phyloP scores from a whole-genome alignment of 2,797 vertebrate species.

The Crenuchus spilurus region DNA sequence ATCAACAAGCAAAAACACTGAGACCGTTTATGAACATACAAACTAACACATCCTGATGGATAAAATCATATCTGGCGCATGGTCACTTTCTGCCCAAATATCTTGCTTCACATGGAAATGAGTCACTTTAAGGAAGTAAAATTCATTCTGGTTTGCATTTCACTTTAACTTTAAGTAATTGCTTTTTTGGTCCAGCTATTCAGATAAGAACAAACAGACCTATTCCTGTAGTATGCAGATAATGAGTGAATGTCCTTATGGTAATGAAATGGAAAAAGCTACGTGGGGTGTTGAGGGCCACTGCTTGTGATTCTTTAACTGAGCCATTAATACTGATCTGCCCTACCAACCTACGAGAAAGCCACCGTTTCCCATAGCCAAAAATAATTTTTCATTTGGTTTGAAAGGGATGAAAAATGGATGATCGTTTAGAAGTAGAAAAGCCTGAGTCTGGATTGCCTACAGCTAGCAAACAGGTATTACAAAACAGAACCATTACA shows the following conservation, averaged over 20 bases:
- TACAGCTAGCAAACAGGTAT: constrained; percentile 53
- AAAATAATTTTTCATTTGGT: constrained; percentile 48
- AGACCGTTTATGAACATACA: no score
- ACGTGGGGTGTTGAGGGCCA: constrained; percentile 17
- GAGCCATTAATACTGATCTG: constrained; percentile 38
- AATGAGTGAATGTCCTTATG: constrained; percentile 53
- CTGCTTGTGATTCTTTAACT: constrained; percentile 41
- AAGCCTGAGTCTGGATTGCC: constrained; percentile 42
- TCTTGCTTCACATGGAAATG: no score
- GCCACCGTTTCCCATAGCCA: constrained; percentile 6
- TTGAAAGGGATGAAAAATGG: constrained; percentile 45
- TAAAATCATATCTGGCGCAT: no score
- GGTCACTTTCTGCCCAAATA: no score
- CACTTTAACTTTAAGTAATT: constrained; percentile 49
- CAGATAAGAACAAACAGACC: constrained; percentile 18
- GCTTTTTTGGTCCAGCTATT: constrained; percentile 39
- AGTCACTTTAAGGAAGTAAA: no score
- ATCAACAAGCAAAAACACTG: no score
- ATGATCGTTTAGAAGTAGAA: constrained; percentile 40
- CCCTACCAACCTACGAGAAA: constrained; percentile 21
- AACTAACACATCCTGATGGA: no score
- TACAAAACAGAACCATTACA: constrained; percentile 50
- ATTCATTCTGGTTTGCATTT: no score
- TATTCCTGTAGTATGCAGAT: constrained; percentile 34
- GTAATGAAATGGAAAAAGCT: constrained; percentile 39